These are phyloP conservation scores for Tetramorium simillimum DNA, from an alignment of 1,140 invertebrate species.

Conservation along the genomic window DNA sequence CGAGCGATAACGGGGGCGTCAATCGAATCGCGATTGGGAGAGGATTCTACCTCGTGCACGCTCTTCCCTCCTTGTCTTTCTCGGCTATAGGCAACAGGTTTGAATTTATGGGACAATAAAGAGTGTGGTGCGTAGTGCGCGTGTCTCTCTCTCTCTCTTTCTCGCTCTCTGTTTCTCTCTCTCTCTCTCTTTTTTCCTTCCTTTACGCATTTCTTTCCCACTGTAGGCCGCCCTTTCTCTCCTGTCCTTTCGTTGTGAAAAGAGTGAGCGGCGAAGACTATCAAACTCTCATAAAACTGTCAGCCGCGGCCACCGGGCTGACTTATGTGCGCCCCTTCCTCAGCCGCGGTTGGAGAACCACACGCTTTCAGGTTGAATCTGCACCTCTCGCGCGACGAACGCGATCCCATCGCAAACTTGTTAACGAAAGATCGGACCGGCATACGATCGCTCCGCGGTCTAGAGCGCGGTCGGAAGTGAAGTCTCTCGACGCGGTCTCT, in stretches of 20 bases:
- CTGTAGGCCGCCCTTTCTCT: slow-evolving; percentile 65
- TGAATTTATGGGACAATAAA: slow-evolving; percentile 86
- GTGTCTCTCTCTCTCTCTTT: slow-evolving; percentile 76
- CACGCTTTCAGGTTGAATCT: slow-evolving; percentile 13
- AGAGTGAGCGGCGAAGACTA: slow-evolving; percentile 78
- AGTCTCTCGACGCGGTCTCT: neutral
- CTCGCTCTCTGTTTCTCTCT: slow-evolving; percentile 49
- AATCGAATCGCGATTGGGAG: slow-evolving; percentile 75
- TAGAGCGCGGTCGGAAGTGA: slow-evolving; percentile 23
- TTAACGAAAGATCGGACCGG: slow-evolving; percentile 17
- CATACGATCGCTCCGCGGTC: neutral
- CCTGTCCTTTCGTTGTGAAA: slow-evolving; percentile 62
- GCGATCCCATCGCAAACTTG: slow-evolving; percentile 13
- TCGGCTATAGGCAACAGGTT: slow-evolving; percentile 83
- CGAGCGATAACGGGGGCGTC: slow-evolving; percentile 77
- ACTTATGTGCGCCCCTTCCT: slow-evolving; percentile 83
- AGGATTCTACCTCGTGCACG: slow-evolving; percentile 70
- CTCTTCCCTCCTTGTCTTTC: slow-evolving; percentile 71
- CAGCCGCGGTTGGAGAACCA: slow-evolving; percentile 30
- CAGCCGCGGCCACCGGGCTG: slow-evolving; percentile 82
- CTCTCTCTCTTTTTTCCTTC: slow-evolving; percentile 63
- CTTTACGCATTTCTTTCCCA: slow-evolving; percentile 59
- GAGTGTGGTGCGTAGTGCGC: slow-evolving; percentile 83
- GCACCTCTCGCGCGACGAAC: slow-evolving; percentile 39
- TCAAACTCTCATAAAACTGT: slow-evolving; percentile 86